Percentiles rank a stretch among this genome's conserved stretches.
phyloP scores from a whole-genome alignment of 2,113 vertebrate genomes.

The Poecilia latipinna region DNA sequence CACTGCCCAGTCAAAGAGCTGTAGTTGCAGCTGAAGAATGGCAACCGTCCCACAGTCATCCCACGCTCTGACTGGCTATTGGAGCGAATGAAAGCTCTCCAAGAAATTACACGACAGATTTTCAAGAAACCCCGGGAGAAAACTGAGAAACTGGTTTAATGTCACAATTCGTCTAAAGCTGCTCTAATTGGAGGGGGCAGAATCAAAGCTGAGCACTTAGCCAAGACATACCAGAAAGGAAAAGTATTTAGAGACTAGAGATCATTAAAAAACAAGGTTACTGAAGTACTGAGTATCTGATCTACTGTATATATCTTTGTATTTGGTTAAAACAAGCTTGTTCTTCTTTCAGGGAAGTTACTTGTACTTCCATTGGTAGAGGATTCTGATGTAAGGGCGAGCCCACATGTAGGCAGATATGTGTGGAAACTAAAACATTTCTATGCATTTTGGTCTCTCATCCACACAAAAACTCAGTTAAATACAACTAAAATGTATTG shows the following conservation, averaged over 20 bases:
- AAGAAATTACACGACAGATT: background rate
- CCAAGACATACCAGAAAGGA: background rate
- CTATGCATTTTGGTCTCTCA: too few relatives aligned
- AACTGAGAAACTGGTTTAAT: background rate
- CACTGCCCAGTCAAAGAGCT: background rate
- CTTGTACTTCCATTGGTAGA: too few relatives aligned
- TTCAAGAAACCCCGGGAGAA: background rate
- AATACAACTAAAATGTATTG: too few relatives aligned
- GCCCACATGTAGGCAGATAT: too few relatives aligned
- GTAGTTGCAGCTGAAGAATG: background rate
- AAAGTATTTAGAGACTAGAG: background rate
- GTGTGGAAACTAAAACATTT: too few relatives aligned
- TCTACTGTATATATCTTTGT: too few relatives aligned
- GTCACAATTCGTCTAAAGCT: background rate
- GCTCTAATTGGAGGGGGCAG: background rate
- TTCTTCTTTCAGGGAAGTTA: too few relatives aligned
- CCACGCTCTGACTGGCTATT: background rate
- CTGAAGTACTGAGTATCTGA: too few relatives aligned
- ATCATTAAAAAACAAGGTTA: too few relatives aligned
- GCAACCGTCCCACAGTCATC: background rate
- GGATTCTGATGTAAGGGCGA: too few relatives aligned
- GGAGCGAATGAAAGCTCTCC: background rate
- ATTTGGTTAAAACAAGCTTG: too few relatives aligned
- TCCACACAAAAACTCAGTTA: too few relatives aligned
- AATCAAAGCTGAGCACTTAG: background rate